A percentile compares a stretch with the other conserved stretches of the same genome.
Conservation (phyloP, 2,888 invertebrate genomes). For the Lithosia quadra region DNA sequence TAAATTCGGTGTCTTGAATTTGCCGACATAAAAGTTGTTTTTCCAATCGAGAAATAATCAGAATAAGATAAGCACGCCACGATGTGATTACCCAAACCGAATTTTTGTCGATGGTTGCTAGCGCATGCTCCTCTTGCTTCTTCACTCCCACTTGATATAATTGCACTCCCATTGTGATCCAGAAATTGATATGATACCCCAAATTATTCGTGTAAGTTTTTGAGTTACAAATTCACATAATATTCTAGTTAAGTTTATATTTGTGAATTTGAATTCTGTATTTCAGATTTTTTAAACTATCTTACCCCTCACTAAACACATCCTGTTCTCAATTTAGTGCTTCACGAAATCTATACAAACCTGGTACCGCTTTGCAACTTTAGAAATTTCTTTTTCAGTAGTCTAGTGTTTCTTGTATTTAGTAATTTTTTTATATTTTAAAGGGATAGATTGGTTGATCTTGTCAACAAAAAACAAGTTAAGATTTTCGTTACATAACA, state of each 20-base stretch:
- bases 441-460: background rate
- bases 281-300: slow-evolving; percentile 19
- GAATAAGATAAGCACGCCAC: slow-evolving; percentile 51
- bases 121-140: slow-evolving; percentile 84
- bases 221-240: slow-evolving; percentile 41
- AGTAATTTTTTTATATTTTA: background rate
- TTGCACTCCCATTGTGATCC: slow-evolving; percentile 46
- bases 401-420: background rate
- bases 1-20: background rate
- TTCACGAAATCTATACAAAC: slow-evolving; percentile 37
- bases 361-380: slow-evolving; percentile 51
- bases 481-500: background rate
- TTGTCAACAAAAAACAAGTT: background rate
- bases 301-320: slow-evolving; percentile 39
- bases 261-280: slow-evolving; percentile 39
- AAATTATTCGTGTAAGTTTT: slow-evolving; percentile 19
- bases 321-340: slow-evolving; percentile 34
- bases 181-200: slow-evolving; percentile 33
- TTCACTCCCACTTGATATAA: slow-evolving; percentile 55
- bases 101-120: slow-evolving; percentile 77
- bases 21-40: slow-evolving; percentile 15
- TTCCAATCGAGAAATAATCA: slow-evolving; percentile 40
- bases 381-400: slow-evolving; percentile 17
- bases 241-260: slow-evolving; percentile 8
- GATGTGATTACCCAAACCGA: slow-evolving; percentile 42